phyloP scores from a whole-genome alignment of 2,888 invertebrate genomes.

The Trisateles emortualis region DNA sequence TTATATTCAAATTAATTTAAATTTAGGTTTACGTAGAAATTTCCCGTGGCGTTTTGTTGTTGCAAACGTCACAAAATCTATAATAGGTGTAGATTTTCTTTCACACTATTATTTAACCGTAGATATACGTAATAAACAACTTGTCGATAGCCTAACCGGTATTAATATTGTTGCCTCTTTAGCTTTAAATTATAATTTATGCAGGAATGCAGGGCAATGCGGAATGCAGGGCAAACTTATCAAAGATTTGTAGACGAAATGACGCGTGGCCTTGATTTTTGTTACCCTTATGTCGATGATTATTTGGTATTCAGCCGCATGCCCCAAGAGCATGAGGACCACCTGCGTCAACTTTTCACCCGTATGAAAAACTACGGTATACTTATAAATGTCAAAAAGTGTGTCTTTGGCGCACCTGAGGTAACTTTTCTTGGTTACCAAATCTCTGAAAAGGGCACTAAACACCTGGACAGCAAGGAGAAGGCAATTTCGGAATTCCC shows the following conservation, averaged over 20 bases:
- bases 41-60: conserved; percentile 44
- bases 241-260: conserved; percentile 7
- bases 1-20: no score
- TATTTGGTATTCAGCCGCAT: not conserved
- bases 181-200: not conserved
- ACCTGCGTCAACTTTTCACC: conserved; percentile 1
- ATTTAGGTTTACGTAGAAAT: no score
- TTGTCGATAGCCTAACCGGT: not conserved
- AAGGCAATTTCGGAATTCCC: conserved; percentile 4
- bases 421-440: conserved; percentile 9
- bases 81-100: conserved; percentile 49
- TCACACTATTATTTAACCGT: not conserved
- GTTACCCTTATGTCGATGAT: not conserved
- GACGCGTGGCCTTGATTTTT: not conserved
- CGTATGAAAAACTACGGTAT: conserved; percentile 13
- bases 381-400: conserved; percentile 6
- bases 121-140: not conserved
- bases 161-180: not conserved
- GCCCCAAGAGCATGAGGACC: not conserved
- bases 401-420: conserved; percentile 6
- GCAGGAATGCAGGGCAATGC: conserved; percentile 7
- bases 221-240: conserved; percentile 9
- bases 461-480: conserved; percentile 5
- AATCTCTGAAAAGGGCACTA: not conserved
- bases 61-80: conserved; percentile 47